Conservation (phyloP, 2,888 invertebrate species). For the Mesochorus sp. region DNA sequence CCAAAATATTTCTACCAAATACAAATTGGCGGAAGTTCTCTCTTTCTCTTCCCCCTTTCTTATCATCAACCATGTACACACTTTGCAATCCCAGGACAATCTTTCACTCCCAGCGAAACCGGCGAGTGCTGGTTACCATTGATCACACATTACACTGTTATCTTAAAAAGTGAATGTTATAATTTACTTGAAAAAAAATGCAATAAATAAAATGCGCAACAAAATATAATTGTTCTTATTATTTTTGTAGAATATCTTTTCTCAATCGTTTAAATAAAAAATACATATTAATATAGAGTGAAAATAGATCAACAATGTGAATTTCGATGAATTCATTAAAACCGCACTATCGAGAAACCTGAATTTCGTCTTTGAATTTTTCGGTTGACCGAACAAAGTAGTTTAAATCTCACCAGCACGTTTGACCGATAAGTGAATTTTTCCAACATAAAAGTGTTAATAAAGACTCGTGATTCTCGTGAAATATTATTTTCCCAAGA, state of each 20-base stretch:
- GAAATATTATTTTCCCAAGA: conserved; percentile 7
- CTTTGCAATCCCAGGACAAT: conserved; percentile 42
- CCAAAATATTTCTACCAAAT: conserved; percentile 8
- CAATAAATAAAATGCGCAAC: neutral
- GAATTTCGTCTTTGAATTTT: no score
- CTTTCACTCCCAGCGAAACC: conserved; percentile 44
- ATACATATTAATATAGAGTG: no score
- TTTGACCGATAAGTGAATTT: no score
- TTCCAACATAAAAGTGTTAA: no score
- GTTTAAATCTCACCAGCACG: no score
- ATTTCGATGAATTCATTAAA: no score
- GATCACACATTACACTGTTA: conserved; percentile 18
- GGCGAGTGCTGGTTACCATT: conserved; percentile 8
- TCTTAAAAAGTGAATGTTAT: no score
- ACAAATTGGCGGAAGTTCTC: conserved; percentile 46
- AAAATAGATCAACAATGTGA: no score
- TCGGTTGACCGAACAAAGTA: no score
- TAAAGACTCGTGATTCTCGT: neutral
- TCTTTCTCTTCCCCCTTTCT: conserved; percentile 17
- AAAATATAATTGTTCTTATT: neutral
- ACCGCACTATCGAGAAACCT: no score
- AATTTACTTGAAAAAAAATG: neutral
- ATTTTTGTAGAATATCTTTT: neutral
- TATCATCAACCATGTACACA: conserved; percentile 14
- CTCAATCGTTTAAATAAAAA: no score